Evolutionary conservation across 2,888 invertebrate genomes (phyloP), one percentile per base, ranked within the genome.

Genomic region (Odontocolon sp.): DNA sequence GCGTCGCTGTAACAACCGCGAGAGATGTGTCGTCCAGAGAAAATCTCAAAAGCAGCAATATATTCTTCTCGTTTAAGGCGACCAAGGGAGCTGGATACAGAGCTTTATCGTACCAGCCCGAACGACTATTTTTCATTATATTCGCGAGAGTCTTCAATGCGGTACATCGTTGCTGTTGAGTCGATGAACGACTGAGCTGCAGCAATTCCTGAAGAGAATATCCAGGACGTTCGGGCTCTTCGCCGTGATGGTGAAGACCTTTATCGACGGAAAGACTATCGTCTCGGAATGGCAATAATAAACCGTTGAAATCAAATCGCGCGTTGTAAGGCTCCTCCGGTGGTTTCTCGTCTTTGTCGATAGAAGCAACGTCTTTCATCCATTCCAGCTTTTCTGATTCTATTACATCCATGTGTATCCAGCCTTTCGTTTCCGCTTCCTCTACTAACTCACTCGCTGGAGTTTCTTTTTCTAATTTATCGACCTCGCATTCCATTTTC

Each of bases 121-220:
- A 92, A 81, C 92, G 93, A 83, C 94, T 92, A 78, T 95, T 93
- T 69, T 93, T 94, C 56, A 96, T 88, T 50, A 98, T 94, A 70
- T 96, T 96, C 3, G 95, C 95, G 31, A 98, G 91, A 0, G 95
- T 94, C 73, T 94, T 94, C 11, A 98, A 91, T 0, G 97, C 96
- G 64, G 96, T 92, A 0, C 95, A 93, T 83, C 97, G 93, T 90
- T 99, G 98, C 85, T 97, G 97, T 14, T 93, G 92, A n/a, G 96
- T 92, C 45, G 94, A 92, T 0, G 96, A 96, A 66, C 94, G 92
- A 75, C 95, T 94, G 0, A 98, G 91, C 78, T 96, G 95, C 83
- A 98, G 94, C 0, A 98, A 90, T 91, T 99, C 99, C 81, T 96
- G 95, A 8, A 99, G 89, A 0, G 97, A 95, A 89, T 98, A 99